phyloP scores from a whole-genome alignment of 2,113 vertebrate genomes.

The Misgurnus anguillicaudatus region DNA sequence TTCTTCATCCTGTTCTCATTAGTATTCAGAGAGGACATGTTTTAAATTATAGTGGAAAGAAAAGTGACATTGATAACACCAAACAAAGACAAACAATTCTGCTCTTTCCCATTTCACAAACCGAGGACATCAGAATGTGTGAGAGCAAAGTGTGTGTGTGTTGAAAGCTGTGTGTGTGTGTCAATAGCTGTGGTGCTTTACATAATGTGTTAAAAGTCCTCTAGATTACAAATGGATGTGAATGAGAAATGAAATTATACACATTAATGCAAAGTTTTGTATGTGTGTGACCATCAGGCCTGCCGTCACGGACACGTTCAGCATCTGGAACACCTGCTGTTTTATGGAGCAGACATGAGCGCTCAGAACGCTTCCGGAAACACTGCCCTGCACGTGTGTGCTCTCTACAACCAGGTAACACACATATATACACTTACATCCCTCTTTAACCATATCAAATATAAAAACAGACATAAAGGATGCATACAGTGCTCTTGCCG shows the following conservation, averaged over 20 bases:
- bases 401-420: conserved; percentile 95
- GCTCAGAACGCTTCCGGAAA: conserved; percentile 96
- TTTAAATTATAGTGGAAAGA: conserved; percentile 56
- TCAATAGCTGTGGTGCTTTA: background rate
- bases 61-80: conserved; percentile 64
- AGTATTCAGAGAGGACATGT: conserved; percentile 55
- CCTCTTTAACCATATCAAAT: background rate
- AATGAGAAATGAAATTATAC: background rate
- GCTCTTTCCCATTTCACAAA: conserved; percentile 52
- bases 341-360: conserved; percentile 92
- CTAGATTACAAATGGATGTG: background rate
- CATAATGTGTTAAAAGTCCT: background rate
- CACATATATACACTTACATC: background rate
- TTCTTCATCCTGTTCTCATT: conserved; percentile 49
- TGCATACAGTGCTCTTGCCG: background rate
- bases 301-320: conserved; percentile 96
- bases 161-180: background rate
- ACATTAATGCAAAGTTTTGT: conserved; percentile 31
- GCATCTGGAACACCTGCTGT: conserved; percentile 95
- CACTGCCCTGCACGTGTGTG: conserved; percentile 90
- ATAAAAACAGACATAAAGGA: background rate
- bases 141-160: background rate
- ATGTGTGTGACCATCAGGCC: conserved; percentile 78
- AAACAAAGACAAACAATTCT: conserved; percentile 65
- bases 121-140: background rate